Conservation (phyloP, 2,113 vertebrate genomes). For the Prionailurus viverrinus region DNA sequence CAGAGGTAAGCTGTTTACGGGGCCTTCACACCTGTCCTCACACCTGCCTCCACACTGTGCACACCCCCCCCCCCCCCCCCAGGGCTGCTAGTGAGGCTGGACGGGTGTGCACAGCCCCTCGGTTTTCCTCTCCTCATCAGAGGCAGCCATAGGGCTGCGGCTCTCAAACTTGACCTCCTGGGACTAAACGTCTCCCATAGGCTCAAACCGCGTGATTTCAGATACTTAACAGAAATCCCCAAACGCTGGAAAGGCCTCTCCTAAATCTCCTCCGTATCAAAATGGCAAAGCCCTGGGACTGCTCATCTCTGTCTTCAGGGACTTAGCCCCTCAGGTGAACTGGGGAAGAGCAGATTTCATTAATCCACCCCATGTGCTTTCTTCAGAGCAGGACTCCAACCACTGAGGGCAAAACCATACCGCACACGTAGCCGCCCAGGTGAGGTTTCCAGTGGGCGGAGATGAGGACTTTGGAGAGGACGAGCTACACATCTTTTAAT, state of each 20-base stretch:
- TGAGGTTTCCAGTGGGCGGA: background rate
- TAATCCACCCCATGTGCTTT: background rate
- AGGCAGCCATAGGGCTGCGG: background rate
- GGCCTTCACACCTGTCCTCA: background rate
- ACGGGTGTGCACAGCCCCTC: accelerated
- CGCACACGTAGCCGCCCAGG: background rate
- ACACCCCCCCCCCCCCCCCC: too few species aligned
- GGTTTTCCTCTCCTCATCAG: background rate
- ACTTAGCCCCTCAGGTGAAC: background rate
- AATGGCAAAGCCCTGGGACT: background rate
- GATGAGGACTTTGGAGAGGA: background rate
- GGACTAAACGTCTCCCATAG: background rate
- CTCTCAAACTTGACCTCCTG: background rate
- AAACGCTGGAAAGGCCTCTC: background rate
- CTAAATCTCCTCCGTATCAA: background rate
- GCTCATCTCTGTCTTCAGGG: background rate
- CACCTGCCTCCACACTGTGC: accelerated
- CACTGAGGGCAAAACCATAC: background rate
- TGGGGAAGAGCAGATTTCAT: background rate
- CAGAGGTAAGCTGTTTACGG: accelerated
- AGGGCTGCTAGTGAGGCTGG: background rate
- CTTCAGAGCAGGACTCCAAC: background rate
- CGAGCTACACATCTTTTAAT: slow-evolving; percentile 49
- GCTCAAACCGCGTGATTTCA: background rate
- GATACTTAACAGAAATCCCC: background rate